Evolutionary conservation across 2,888 invertebrate genomes (phyloP).

Genomic region (Phania funesta): DNA sequence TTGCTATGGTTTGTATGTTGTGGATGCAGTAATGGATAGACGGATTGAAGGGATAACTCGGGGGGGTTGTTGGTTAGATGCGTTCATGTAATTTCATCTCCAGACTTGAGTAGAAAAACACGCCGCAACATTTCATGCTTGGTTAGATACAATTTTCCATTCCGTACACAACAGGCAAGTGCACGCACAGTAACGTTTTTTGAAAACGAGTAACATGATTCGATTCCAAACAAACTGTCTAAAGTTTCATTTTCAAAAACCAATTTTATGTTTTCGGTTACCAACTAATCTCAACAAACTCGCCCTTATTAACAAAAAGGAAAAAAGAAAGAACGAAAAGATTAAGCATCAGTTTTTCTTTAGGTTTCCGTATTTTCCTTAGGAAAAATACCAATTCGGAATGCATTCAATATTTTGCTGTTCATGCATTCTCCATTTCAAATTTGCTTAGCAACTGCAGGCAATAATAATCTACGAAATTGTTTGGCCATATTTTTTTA

Average conservation of each 20-base stretch:
- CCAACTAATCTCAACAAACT: constrained; percentile 32
- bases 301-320: constrained; percentile 28
- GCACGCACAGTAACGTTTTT: constrained; percentile 32
- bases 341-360: not conserved
- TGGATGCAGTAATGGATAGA: constrained; percentile 35
- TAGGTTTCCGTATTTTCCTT: constrained; percentile 11
- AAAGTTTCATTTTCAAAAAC: constrained; percentile 50
- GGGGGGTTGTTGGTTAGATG: constrained; percentile 32
- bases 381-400: constrained; percentile 14
- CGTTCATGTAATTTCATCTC: constrained; percentile 50
- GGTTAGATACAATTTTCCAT: constrained; percentile 57
- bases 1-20: constrained; percentile 59
- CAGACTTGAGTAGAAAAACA: constrained; percentile 31
- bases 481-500: too few species aligned
- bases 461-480: too few species aligned
- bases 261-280: constrained; percentile 54
- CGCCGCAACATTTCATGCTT: constrained; percentile 63
- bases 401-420: constrained; percentile 33
- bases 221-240: constrained; percentile 18
- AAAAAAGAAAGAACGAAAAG: not conserved
- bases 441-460: constrained; percentile 37
- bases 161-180: constrained; percentile 35
- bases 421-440: constrained; percentile 10
- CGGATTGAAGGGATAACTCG: not conserved
- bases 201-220: constrained; percentile 2